Base-by-base conservation (phyloP, 2,113 vertebrate genomes). In the Ameiurus melas region DNA sequence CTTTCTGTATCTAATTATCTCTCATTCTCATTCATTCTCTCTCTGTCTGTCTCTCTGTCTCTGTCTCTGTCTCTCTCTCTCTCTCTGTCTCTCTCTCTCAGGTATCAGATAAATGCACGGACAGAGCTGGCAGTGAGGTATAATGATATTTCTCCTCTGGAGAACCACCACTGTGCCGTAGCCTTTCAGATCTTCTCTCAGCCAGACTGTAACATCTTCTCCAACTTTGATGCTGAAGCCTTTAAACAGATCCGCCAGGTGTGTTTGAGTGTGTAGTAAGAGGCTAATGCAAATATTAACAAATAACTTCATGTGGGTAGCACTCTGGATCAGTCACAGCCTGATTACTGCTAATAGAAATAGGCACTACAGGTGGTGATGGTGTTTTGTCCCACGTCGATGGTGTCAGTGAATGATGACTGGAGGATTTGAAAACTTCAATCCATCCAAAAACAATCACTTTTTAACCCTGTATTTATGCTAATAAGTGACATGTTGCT, bases 141-240 rank as follows among this genome's bases (percentile, higher is more conserved):
- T 94, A 99, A 99, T 0, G 97, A 99, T 93, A 96, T 98, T 92
- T 99, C 98, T 0, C 98, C 98, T 0, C 95, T 99, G 92, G 98
- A 99, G 95, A 99, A 98, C 92, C 97, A 99, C 90, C 97, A 98
- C 95, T 98, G 97, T 7, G 97, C 97, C 2, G 95, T 99, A 90
- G 97, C 98, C 90, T 99, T 98, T 93, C 97, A 98, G 93, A 98
- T 99, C 92, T 94, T 98, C 89, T 95, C 97, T 3, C 96, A 95
- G 92, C 96, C 97, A 0, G 97, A 98, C 85, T 97, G 96, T 92
- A 97, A 99, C 94, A 98, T 99, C 87, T 97, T 99, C 91, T 94
- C 95, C 92, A 97, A 93, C 0, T 93, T 98, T 3, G 91, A 96
- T 47, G 92, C 95, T 0, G 97, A 98, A 4, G 94, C 94, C 71